Conservation (phyloP, 1,140 invertebrate species). For the Zaprionus ghesquierei region DNA sequence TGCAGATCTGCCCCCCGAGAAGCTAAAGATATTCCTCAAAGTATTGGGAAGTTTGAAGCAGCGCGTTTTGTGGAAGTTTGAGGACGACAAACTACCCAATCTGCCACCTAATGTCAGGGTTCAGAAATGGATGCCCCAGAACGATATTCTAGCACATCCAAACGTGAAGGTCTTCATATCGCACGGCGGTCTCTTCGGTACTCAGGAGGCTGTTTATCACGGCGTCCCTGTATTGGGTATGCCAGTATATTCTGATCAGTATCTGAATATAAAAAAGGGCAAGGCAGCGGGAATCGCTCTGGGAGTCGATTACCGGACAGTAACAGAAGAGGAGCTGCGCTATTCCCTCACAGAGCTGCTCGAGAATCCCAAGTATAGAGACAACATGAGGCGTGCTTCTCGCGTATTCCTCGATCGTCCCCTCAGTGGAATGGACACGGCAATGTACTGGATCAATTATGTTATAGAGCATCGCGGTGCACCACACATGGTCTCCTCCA, state of each 20-base stretch:
- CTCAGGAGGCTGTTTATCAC: slow-evolving; percentile 85
- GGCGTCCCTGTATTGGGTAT: slow-evolving; percentile 86
- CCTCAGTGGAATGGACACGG: slow-evolving; percentile 83
- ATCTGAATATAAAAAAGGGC: slow-evolving; percentile 60
- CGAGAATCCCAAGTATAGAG: slow-evolving; percentile 82
- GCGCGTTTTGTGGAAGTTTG: slow-evolving; percentile 86
- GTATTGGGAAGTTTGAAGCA: slow-evolving; percentile 84
- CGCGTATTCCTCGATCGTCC: slow-evolving; percentile 84
- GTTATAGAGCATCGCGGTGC: slow-evolving; percentile 85
- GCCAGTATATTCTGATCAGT: slow-evolving; percentile 85
- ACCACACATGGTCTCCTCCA: slow-evolving; percentile 84
- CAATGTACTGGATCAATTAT: slow-evolving; percentile 86
- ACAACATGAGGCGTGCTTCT: slow-evolving; percentile 81
- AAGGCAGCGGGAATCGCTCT: slow-evolving; percentile 48
- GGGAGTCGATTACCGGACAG: slow-evolving; percentile 51
- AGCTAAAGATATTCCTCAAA: slow-evolving; percentile 83
- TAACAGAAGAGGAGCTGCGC: slow-evolving; percentile 77
- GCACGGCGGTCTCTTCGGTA: slow-evolving; percentile 86
- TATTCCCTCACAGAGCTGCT: slow-evolving; percentile 81
- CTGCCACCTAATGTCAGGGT: slow-evolving; percentile 85
- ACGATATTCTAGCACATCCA: slow-evolving; percentile 85
- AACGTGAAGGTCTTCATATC: slow-evolving; percentile 86
- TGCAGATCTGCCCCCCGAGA: slow-evolving; percentile 80
- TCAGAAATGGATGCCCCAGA: slow-evolving; percentile 86
- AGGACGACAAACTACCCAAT: slow-evolving; percentile 83